Evolutionary conservation across 2,888 invertebrate species (phyloP), one percentile per base, ranked within the genome.

Genomic region (Lathronympha strigana): DNA sequence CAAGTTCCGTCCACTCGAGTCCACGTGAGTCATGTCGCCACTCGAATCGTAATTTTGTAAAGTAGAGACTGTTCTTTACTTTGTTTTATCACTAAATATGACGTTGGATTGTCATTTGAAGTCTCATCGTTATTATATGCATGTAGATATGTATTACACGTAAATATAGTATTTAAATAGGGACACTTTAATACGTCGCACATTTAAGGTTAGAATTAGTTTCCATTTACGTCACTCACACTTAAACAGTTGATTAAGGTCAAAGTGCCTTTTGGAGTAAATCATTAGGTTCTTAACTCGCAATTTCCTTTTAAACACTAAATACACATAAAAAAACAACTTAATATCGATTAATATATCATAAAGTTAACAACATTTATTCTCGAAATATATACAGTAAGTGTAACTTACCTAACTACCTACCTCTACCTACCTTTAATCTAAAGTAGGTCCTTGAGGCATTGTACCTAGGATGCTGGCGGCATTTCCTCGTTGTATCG

Each of bases 41-140:
- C 57, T 43, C 57, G 43, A 57, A 57, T 43, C 43, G 28, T 57
- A 43, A 31, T 57, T 57, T 57, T 57, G 28, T 31, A 43, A 43
- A 43, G 43, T 31, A 43, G 55, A 43, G 55, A 19, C n/a, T 28
- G 13, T 43, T 57, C 19, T 57, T 57, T 57, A 40, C 25, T 11
- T 43, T 57, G 57, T 17, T 43, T 31, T 21, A 31, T 57, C n/a
- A 31, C 17, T n/a, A n/a, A n/a, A n/a, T n/a, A n/a, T n/a, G 40
- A 11, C 13, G 17, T 31, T 45, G 31, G 31, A 21, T 19, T 45
- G 43, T 55, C 28, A 19, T 11, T 17, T 28, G 9, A 23, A 28
- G 47, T 47, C 21, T 28, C 49, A 6, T 50, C 23, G n/a, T 45
- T 19, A 11, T 43, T 4, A 19, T 40, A 40, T 21, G 19, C 13